These are phyloP conservation scores for Drosophila nannoptera DNA, from an alignment of 1,140 invertebrate species.

Conservation along the genomic window DNA sequence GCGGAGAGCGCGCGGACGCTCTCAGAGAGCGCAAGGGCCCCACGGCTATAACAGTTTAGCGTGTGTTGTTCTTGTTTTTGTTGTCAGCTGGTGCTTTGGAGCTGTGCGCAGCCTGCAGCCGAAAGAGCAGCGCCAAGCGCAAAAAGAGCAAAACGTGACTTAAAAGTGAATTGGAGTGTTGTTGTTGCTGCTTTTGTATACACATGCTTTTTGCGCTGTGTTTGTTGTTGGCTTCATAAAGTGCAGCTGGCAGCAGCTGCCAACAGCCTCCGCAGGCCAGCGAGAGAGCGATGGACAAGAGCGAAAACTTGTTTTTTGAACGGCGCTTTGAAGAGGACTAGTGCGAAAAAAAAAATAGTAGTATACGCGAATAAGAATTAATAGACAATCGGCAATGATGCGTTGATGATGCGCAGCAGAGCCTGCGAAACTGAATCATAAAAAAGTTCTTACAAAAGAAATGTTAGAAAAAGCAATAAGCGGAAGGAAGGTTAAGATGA, in stretches of 20 bases:
- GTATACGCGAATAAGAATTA: conserved; percentile 59
- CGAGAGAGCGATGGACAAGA: conserved; percentile 19
- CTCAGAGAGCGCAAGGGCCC: conserved; percentile 47
- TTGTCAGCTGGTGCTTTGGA: conserved; percentile 65
- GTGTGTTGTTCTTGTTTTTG: conserved; percentile 49
- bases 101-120: conserved; percentile 12
- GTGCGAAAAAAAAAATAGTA: conserved; percentile 48
- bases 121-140: conserved; percentile 44
- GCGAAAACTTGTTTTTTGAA: conserved; percentile 71
- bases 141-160: conserved; percentile 77
- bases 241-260: conserved; percentile 70
- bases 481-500: conserved; percentile 56
- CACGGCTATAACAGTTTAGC: conserved; percentile 72
- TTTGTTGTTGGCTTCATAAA: conserved; percentile 55
- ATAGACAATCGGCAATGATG: conserved; percentile 67
- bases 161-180: conserved; percentile 72
- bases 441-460: conserved; percentile 42
- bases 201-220: conserved; percentile 17
- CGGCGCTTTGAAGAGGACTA: conserved; percentile 76
- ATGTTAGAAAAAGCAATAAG: conserved; percentile 68
- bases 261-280: conserved; percentile 28
- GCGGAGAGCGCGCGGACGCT: background rate
- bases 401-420: conserved; percentile 42
- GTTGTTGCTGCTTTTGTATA: conserved; percentile 32
- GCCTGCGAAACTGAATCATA: conserved; percentile 14